These are phyloP conservation scores for Trichopria drosophilae DNA, from an alignment of 2,888 invertebrate genomes.

Conservation along the genomic window DNA sequence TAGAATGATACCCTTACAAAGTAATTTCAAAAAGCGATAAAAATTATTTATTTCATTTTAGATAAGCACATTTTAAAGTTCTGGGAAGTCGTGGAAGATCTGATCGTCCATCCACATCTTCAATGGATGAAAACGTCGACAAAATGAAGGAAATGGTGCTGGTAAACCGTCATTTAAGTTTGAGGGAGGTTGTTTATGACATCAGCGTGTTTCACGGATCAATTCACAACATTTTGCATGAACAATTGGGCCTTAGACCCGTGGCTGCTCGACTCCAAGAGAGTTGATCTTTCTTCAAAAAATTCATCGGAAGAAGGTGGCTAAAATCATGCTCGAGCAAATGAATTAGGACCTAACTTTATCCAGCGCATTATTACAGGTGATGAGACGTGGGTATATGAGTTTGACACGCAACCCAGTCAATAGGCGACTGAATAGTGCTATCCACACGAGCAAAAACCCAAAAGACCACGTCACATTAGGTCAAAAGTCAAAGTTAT, in stretches of 20 bases:
- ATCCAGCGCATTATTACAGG: background rate
- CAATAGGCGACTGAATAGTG: too few species aligned
- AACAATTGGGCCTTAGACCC: background rate
- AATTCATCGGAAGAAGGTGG: background rate
- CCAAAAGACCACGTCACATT: conserved; percentile 13
- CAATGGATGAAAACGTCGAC: too few species aligned
- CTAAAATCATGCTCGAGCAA: conserved; percentile 1
- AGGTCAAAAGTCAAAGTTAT: conserved; percentile 13
- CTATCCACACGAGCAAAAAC: too few species aligned
- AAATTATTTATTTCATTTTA: too few species aligned
- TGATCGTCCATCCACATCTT: conserved; percentile 27
- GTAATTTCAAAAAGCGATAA: too few species aligned
- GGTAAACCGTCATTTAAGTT: too few species aligned
- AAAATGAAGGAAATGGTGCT: too few species aligned
- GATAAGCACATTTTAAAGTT: conserved; percentile 7
- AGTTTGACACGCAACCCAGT: background rate
- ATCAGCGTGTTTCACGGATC: background rate
- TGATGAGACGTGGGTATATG: background rate
- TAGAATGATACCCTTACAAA: too few species aligned
- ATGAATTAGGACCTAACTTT: conserved; percentile 1
- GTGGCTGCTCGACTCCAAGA: conserved; percentile 1
- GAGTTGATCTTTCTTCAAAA: conserved; percentile 3
- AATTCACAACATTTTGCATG: too few species aligned
- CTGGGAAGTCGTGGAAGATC: conserved; percentile 24
- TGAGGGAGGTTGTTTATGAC: background rate